These are phyloP conservation scores for Gambusia affinis DNA, from an alignment of 2,113 vertebrate species.

Conservation along the genomic window DNA sequence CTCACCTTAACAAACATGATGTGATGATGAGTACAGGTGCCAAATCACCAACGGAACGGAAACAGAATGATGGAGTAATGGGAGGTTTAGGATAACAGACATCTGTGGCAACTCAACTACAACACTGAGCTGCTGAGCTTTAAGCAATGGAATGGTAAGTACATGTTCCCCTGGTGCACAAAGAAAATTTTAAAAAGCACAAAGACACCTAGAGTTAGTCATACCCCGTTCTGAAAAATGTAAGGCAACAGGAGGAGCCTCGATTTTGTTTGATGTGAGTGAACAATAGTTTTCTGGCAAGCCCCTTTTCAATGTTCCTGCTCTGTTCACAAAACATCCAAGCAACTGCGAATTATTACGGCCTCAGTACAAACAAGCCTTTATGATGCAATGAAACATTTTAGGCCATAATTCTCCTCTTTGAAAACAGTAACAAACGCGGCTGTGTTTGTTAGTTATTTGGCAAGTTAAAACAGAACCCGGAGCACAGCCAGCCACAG, in stretches of 20 bases:
- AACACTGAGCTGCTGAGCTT: conserved; percentile 43
- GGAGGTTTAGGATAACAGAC: conserved; percentile 60
- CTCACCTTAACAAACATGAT: conserved; percentile 34
- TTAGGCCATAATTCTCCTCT: conserved; percentile 14
- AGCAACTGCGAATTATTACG: conserved; percentile 44
- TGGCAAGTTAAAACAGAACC: conserved; percentile 29
- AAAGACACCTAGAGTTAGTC: conserved; percentile 48
- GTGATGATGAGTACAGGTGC: conserved; percentile 53
- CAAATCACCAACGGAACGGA: conserved; percentile 60
- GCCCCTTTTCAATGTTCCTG: conserved; percentile 1
- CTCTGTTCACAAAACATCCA: conserved; percentile 16
- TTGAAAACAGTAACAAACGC: conserved; percentile 43
- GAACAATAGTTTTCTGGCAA: conserved; percentile 45
- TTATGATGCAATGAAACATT: conserved; percentile 35
- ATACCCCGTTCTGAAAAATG: conserved; percentile 32
- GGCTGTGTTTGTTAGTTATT: conserved; percentile 17
- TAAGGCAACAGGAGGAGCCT: conserved; percentile 38
- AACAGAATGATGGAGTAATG: conserved; percentile 56
- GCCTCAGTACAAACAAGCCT: conserved; percentile 20
- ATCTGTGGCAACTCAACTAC: conserved; percentile 71
- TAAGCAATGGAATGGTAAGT: conserved; percentile 69
- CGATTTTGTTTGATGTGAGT: conserved; percentile 49
- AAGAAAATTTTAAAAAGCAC: conserved; percentile 43
- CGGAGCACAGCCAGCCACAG: conserved; percentile 31
- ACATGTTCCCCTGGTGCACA: conserved; percentile 62